Percentiles rank a stretch among this genome's conserved stretches.
Conservation (phyloP, 2,113 vertebrate species). For the Crotalus viridis region DNA sequence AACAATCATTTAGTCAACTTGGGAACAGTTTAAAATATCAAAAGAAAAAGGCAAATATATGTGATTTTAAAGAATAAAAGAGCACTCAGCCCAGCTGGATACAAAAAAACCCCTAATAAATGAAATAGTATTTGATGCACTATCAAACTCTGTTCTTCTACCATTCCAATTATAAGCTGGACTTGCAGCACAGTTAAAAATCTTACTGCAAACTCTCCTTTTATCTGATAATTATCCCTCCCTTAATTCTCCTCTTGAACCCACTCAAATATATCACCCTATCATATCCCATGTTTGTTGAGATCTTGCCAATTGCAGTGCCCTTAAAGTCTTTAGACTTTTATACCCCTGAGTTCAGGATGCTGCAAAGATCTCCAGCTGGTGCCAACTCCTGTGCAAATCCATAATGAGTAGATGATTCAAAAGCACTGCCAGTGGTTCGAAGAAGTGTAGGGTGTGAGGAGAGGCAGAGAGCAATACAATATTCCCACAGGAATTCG, state of each 20-base stretch:
- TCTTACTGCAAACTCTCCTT: not conserved
- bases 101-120: not conserved
- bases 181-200: not conserved
- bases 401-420: constrained; percentile 80
- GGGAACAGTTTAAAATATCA: not conserved
- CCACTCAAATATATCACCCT: not conserved
- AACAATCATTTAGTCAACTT: not conserved
- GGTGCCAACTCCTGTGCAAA: constrained; percentile 87
- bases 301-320: not conserved
- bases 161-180: not conserved
- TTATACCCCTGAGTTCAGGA: constrained; percentile 49
- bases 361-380: constrained; percentile 82
- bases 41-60: not conserved
- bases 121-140: not conserved
- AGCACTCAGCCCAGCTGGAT: not conserved
- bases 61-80: not conserved
- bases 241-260: not conserved
- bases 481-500: constrained; percentile 88
- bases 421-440: constrained; percentile 83
- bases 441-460: constrained; percentile 81
- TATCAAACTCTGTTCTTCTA: not conserved
- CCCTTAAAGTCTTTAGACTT: constrained; percentile 45
- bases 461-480: constrained; percentile 84
- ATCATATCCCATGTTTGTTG: not conserved
- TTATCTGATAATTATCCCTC: not conserved